A percentile compares a stretch with the other conserved stretches of the same genome.
Evolutionary conservation across 1,140 invertebrate genomes (phyloP).

Genomic region (Nasonia vitripennis): DNA sequence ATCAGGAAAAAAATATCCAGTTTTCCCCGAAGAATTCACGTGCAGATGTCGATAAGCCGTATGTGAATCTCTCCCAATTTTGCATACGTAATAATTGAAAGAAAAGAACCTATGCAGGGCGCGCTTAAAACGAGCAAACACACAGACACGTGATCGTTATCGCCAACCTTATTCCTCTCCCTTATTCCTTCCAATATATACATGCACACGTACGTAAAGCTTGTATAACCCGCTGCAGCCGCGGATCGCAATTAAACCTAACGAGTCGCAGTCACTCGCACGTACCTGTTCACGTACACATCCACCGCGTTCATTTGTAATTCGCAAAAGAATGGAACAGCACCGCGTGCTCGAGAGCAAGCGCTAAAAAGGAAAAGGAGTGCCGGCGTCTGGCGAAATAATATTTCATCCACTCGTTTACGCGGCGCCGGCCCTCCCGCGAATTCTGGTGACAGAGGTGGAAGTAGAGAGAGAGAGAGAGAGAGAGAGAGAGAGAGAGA

Average conservation of each 20-base stretch:
- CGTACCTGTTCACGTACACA: background rate
- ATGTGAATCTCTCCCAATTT: background rate
- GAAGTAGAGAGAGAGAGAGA: background rate
- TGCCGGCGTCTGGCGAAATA: conserved; percentile 12
- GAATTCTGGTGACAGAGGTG: conserved; percentile 31
- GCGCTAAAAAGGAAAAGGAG: background rate
- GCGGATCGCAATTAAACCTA: conserved; percentile 16
- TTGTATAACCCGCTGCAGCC: background rate
- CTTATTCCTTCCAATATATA: too few species aligned
- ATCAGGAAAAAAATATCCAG: too few species aligned
- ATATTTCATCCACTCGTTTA: conserved; percentile 42
- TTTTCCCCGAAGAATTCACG: too few species aligned
- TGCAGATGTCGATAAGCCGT: background rate
- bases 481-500: background rate
- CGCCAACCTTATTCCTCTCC: too few species aligned
- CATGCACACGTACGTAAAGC: too few species aligned
- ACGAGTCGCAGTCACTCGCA: background rate
- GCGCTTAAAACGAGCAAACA: background rate
- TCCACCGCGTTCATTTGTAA: background rate
- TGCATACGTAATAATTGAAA: background rate
- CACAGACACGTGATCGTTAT: background rate
- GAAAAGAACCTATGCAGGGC: background rate
- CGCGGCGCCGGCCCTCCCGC: background rate
- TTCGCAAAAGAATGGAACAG: conserved; percentile 17
- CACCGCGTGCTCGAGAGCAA: background rate